Conservation (phyloP, 1,140 invertebrate genomes). For the Sinella curviseta region DNA sequence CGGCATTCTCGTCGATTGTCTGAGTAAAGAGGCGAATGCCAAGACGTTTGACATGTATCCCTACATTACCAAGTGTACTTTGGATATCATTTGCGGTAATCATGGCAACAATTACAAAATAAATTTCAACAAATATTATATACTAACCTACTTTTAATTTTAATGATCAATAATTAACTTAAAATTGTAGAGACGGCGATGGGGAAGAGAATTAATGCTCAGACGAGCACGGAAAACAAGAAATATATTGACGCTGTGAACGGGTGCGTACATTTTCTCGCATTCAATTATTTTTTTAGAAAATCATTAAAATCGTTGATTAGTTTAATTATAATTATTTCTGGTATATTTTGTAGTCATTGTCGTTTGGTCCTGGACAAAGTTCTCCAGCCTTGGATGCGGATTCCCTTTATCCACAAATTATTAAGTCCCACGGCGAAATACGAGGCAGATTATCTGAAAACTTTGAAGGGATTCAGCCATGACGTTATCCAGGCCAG, state of each 20-base stretch:
- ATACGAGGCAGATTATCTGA: not conserved
- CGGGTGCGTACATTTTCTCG: not conserved
- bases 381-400: conserved; percentile 63
- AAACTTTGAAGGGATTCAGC: conserved; percentile 3
- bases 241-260: conserved; percentile 42
- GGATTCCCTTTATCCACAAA: not conserved
- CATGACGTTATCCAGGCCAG: not conserved
- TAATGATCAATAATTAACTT: not conserved
- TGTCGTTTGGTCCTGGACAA: conserved; percentile 54
- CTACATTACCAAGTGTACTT: not conserved
- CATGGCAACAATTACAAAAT: no score
- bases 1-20: not conserved
- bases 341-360: no score
- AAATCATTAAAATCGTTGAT: no score
- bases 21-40: not conserved
- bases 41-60: not conserved
- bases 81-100: conserved; percentile 27
- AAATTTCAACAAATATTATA: not conserved
- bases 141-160: not conserved
- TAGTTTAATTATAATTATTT: no score
- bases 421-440: not conserved
- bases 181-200: conserved; percentile 52
- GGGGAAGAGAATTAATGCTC: conserved; percentile 24
- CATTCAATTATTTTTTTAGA: no score
- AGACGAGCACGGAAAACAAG: conserved; percentile 54